Conservation (phyloP, 2,888 invertebrate genomes). For the Trichacis sp. region DNA sequence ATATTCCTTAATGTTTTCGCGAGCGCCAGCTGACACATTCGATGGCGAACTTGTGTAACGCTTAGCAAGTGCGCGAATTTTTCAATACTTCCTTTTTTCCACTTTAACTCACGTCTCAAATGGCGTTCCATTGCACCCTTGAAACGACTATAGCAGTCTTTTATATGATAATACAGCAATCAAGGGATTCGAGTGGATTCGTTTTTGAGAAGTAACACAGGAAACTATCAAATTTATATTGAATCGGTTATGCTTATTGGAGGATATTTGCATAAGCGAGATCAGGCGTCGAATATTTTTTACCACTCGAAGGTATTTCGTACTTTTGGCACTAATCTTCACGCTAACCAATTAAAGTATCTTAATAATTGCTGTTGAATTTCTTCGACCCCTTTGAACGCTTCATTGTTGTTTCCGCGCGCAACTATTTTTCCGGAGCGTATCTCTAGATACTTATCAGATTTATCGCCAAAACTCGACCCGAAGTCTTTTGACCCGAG, state of each 20-base stretch:
- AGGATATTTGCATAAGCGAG: constrained; percentile 23
- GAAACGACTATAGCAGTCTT: too few relatives aligned
- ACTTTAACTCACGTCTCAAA: too few relatives aligned
- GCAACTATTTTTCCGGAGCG: too few relatives aligned
- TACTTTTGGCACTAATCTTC: constrained; percentile 24
- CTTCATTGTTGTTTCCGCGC: constrained; percentile 10
- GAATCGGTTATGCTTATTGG: constrained; percentile 34
- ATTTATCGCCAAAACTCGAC: too few relatives aligned
- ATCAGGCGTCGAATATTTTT: constrained; percentile 19
- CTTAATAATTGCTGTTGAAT: constrained; percentile 17
- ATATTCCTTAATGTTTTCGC: constrained; percentile 27
- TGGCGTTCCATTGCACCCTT: too few relatives aligned
- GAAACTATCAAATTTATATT: constrained; percentile 33
- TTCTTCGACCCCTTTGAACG: constrained; percentile 11
- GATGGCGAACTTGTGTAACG: too few relatives aligned
- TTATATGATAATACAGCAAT: constrained; percentile 40
- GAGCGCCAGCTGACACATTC: constrained; percentile 40
- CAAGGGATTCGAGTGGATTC: constrained; percentile 33
- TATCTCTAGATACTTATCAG: too few relatives aligned
- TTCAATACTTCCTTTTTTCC: too few relatives aligned
- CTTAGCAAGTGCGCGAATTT: too few relatives aligned
- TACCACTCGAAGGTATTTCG: neutral
- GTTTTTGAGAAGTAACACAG: constrained; percentile 30
- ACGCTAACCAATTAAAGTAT: constrained; percentile 31
- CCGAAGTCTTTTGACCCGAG: too few relatives aligned